These are phyloP conservation scores for Syrmaticus mikado DNA, from an alignment of 2,113 vertebrate species.

Conservation along the genomic window DNA sequence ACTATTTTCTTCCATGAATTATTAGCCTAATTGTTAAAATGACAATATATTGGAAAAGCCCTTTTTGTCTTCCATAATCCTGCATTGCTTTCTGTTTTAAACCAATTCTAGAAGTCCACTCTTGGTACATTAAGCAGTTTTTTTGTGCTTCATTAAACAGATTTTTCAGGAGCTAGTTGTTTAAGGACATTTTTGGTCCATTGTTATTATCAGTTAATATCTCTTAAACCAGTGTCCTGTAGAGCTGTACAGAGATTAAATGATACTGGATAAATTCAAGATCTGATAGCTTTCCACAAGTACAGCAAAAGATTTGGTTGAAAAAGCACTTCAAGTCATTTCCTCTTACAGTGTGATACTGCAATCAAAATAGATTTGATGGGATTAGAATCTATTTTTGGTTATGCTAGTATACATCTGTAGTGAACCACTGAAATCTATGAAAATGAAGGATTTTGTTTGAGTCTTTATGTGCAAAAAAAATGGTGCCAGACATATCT, in stretches of 20 bases:
- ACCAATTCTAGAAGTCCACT: not conserved
- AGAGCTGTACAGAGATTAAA: not conserved
- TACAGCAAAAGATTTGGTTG: not conserved
- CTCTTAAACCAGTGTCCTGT: not conserved
- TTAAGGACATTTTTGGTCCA: not conserved
- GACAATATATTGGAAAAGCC: not conserved
- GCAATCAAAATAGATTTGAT: not conserved
- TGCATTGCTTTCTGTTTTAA: slow-evolving; percentile 18
- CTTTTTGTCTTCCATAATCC: not conserved
- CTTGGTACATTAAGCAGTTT: not conserved
- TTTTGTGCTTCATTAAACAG: not conserved
- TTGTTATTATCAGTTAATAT: not conserved
- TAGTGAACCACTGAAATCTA: not conserved
- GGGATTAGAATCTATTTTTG: not conserved
- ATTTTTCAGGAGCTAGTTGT: not conserved
- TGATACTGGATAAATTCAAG: not conserved
- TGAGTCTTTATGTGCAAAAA: not conserved
- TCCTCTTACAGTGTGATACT: not conserved
- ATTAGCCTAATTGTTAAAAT: not conserved
- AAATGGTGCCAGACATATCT: not conserved
- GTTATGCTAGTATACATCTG: not conserved
- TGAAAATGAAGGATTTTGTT: not conserved
- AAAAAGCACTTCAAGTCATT: not conserved
- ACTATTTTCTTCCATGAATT: not conserved
- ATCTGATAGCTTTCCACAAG: not conserved